phyloP scores from a whole-genome alignment of 2,797 vertebrate species.

The Hyperoplus lanceolatus region DNA sequence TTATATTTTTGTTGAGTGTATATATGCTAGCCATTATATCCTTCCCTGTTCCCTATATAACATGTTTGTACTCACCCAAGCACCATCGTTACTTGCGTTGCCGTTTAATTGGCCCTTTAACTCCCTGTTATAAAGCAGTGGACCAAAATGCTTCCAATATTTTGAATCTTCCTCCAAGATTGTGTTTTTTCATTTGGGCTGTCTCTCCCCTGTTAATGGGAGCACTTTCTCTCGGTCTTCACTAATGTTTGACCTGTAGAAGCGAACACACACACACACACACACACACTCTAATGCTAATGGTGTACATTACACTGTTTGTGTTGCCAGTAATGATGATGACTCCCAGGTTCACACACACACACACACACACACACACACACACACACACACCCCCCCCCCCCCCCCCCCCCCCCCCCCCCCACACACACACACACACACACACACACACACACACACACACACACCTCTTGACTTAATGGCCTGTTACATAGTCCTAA shows the following conservation, averaged over 20 bases:
- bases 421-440: no score
- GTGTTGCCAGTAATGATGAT: slow-evolving; percentile 46
- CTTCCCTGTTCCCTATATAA: no score
- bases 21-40: no score
- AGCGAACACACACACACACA: no score
- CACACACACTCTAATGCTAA: slow-evolving; percentile 16
- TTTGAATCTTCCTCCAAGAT: slow-evolving; percentile 30
- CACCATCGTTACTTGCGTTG: no score
- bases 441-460: no score
- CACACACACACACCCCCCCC: no score
- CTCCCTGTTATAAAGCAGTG: slow-evolving; percentile 40
- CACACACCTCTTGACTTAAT: no score
- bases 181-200: slow-evolving; percentile 4
- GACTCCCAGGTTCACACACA: not conserved
- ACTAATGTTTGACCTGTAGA: slow-evolving; percentile 42
- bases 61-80: no score
- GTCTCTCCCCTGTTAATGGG: slow-evolving; percentile 31
- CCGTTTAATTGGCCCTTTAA: not conserved
- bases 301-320: slow-evolving; percentile 54
- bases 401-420: accelerated
- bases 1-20: no score
- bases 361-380: no score
- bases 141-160: slow-evolving; percentile 45
- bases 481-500: no score
- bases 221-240: slow-evolving; percentile 32